Base-by-base conservation (phyloP, 2,888 invertebrate species). In the Amiota communis region DNA sequence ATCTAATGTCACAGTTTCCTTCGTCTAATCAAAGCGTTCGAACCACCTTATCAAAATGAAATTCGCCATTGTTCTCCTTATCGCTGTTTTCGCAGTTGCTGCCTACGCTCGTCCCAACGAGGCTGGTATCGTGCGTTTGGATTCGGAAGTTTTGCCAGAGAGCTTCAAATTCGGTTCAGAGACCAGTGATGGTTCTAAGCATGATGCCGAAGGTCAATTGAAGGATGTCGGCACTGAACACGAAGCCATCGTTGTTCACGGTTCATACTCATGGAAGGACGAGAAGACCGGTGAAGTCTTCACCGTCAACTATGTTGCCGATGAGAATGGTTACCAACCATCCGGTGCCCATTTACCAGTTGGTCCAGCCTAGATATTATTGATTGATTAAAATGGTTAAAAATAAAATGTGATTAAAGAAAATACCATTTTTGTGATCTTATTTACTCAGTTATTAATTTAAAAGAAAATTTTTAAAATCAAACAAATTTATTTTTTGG, bases 141-240 rank as follows among this genome's bases (percentile, higher is more conserved):
- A 89, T 51, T 90, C 90, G 68, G 90, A 91, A 74, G 91, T 92
- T 9, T 91, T 89, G 67, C 82, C 90, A 79, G 91, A 92, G 78
- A 91, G 91, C 81, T 93, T 92, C 81, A 88, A 91, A 74, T 93
- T 92, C 81, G 89, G 72, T 56, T 1, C 57, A 13, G 83, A 81
- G 70, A 85, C 84, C 51, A 81, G 81, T 71, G 83, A 85, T 74
- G 85, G 85, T 36, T 77, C 76, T 53, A 67, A 72, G n/a, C 74
- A 73, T 8, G 46, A 75, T 6, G 83, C 81, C 70, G 71, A 75
- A 61, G 86, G 83, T 67, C 53, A 77, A 47, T 68, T 85, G 63
- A 78, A 48, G 6, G 12, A 71, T 15, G 63, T 47, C 13, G 78
- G 77, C 12, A n/a, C 72, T 0, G 82, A 83, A 69, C 53, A 74